Evolutionary conservation across 1,140 invertebrate genomes (phyloP), one percentile per base, ranked within the genome.

Genomic region (Popillia japonica): DNA sequence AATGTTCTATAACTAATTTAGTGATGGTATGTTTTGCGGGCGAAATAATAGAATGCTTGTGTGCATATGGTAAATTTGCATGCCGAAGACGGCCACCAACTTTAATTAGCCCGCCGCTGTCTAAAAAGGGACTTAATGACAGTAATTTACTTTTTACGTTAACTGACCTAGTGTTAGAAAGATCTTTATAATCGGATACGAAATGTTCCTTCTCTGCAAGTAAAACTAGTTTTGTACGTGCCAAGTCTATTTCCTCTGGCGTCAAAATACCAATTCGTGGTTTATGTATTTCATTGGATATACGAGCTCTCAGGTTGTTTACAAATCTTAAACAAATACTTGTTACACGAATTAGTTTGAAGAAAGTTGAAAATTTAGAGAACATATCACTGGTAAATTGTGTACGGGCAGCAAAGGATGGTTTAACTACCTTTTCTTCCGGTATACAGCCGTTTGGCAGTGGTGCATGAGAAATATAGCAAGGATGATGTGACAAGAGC

Each of bases 211-310:
- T 61, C 17, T 61, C 10, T 6, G 3, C 59, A 22, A 61, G 20
- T 17, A 17, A 17, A 17, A 17, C 59, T 22, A 61, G 20, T 3
- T 17, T 61, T 61, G 9, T 61, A 17, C 20, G 59, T 61, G 41
- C 41, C 8, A 42, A 7, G 8, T 61, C 14, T 61, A 2, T 79
- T n/a, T 72, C 41, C 0, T 7, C 0, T 3, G 85, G n/a, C n/a
- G 85, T 34, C 87, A 80, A 76, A 84, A 72, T 7, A 81, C 85
- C 86, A 87, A 85, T 27, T 80, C 73, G 61, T 82, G 81, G 6
- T 83, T 78, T 23, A 9, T 2, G 2, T 14, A 23, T 68, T 80
- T 23, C 75, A 76, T 20, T 20, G 40, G 20, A 42, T 74, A 77
- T 41, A 78, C 76, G 34, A 75, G n/a, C n/a, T 77, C 41, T 82